Percentiles rank a stretch among this genome's conserved stretches.
These are phyloP conservation scores for Caenorhabditis inopinata DNA, from an alignment of 1,140 invertebrate species.

Conservation along the genomic window DNA sequence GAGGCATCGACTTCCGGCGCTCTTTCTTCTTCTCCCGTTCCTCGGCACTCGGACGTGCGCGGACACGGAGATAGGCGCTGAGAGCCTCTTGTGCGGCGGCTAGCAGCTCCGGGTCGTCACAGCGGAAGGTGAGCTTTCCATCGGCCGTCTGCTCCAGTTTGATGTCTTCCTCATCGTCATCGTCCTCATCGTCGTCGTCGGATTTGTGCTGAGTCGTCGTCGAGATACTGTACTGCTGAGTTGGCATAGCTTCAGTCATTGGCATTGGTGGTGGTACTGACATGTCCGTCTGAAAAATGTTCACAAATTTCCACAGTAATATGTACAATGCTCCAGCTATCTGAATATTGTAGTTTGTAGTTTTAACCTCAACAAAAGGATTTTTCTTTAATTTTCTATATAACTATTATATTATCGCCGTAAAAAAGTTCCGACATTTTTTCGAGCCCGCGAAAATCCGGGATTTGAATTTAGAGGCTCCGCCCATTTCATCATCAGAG, in stretches of 20 bases:
- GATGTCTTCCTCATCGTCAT: constrained; percentile 54
- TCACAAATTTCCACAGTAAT: too few species aligned
- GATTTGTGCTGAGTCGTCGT: background rate
- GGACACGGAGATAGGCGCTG: constrained; percentile 51
- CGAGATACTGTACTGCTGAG: background rate
- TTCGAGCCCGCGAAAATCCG: too few species aligned
- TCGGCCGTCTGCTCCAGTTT: constrained; percentile 56
- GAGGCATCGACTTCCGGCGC: constrained; percentile 57
- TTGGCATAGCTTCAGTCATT: background rate
- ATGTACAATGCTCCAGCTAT: too few species aligned
- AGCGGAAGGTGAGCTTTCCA: constrained; percentile 56
- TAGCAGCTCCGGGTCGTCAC: constrained; percentile 54
- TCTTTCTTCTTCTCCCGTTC: constrained; percentile 56
- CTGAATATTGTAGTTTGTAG: too few species aligned
- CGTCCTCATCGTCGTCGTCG: constrained; percentile 49
- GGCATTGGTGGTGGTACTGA: background rate
- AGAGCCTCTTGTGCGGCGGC: constrained; percentile 58
- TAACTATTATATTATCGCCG: too few species aligned
- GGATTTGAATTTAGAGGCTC: too few species aligned
- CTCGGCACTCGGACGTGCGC: constrained; percentile 52
- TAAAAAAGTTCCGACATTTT: too few species aligned
- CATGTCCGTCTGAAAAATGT: constrained; percentile 14
- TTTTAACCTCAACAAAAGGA: too few species aligned
- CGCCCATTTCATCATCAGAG: too few species aligned
- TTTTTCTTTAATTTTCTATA: too few species aligned